Conservation (phyloP, 1,140 invertebrate species). For the Sminthurides bifidus region DNA sequence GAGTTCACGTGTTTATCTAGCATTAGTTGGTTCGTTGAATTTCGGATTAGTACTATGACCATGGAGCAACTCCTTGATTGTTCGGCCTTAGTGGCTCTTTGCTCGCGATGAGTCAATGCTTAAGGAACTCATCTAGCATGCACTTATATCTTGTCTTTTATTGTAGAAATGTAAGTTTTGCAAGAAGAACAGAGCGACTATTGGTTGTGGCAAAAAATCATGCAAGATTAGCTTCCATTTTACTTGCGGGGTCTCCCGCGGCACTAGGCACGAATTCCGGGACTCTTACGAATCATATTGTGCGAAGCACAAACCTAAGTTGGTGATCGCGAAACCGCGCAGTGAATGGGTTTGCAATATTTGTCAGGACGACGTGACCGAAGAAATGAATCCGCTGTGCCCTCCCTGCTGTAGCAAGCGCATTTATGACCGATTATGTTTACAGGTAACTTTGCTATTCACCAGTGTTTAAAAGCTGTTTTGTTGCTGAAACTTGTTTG, state of each 20-base stretch:
- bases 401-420: conserved; percentile 42
- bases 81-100: too few species aligned
- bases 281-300: conserved; percentile 43
- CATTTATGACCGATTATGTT: conserved; percentile 42
- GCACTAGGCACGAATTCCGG: conserved; percentile 45
- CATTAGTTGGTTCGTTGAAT: too few species aligned
- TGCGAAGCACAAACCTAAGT: conserved; percentile 10
- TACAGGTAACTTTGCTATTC: conserved; percentile 34
- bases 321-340: background rate
- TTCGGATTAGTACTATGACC: too few species aligned
- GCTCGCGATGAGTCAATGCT: too few species aligned
- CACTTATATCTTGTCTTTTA: conserved; percentile 2
- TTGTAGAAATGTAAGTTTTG: conserved; percentile 51
- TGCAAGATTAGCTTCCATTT: conserved; percentile 50
- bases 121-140: background rate
- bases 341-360: conserved; percentile 34
- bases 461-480: background rate
- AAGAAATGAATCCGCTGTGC: conserved; percentile 35
- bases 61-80: too few species aligned
- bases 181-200: conserved; percentile 42
- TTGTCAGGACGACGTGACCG: conserved; percentile 36
- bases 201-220: conserved; percentile 44
- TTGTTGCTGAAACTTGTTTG: background rate
- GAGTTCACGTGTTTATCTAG: too few species aligned
- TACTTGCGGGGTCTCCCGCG: conserved; percentile 46